phyloP scores from a whole-genome alignment of 1,140 invertebrate genomes.

The Doryteuthis pealeii region DNA sequence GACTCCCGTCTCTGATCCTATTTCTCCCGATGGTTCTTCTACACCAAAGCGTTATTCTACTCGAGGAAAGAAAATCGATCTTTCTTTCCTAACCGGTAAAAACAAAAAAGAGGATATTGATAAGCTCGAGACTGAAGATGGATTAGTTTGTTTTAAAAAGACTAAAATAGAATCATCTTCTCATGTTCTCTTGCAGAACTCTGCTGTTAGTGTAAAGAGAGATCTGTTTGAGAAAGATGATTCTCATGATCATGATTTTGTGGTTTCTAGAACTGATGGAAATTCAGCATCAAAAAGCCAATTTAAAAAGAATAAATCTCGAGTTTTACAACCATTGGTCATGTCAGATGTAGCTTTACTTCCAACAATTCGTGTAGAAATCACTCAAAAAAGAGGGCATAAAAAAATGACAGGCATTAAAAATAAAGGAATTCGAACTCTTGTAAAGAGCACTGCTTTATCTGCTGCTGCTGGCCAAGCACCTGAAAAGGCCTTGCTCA shows the following conservation, averaged over 20 bases:
- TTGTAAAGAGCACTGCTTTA: background rate
- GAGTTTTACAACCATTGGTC: background rate
- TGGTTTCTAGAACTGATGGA: no score
- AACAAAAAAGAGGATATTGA: background rate
- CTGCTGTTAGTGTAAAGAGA: no score
- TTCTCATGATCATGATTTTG: no score
- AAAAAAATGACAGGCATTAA: no score
- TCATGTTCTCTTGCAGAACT: no score
- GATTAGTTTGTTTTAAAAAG: background rate
- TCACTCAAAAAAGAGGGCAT: background rate
- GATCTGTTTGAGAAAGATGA: no score
- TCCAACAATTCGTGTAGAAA: background rate
- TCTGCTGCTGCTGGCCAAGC: background rate
- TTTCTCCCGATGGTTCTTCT: background rate
- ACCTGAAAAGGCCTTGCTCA: background rate
- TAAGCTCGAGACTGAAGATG: background rate
- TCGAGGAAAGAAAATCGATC: background rate
- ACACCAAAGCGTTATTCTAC: background rate
- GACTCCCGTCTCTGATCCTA: background rate
- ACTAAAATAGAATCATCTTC: background rate
- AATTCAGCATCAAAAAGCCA: background rate
- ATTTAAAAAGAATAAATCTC: background rate
- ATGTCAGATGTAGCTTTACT: slow-evolving; percentile 1
- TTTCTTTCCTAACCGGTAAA: background rate
- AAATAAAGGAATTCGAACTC: background rate